Conservation (phyloP, 2,797 vertebrate species). For the Lagothrix lagotricha region DNA sequence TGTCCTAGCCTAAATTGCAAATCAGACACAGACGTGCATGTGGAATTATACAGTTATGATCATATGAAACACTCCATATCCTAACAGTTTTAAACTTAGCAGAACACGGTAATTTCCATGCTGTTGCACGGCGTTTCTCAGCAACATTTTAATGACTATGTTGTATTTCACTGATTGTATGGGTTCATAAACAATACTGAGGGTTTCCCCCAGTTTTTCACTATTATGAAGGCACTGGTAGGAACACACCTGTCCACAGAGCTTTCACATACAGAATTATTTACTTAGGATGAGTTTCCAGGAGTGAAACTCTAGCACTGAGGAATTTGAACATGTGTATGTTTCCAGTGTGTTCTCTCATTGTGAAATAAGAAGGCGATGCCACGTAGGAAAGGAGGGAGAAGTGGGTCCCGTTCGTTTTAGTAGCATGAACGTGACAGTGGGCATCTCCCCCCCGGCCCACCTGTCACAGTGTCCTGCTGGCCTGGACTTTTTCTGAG, state of each 20-base stretch:
- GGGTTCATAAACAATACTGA: not conserved
- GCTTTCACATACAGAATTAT: not conserved
- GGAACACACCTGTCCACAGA: not conserved
- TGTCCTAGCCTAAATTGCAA: not conserved
- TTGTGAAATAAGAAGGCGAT: rapidly evolving
- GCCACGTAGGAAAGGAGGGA: rapidly evolving
- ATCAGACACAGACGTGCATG: rapidly evolving
- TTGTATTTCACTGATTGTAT: rapidly evolving
- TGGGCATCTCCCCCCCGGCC: rapidly evolving
- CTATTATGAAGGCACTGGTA: not conserved
- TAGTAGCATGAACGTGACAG: rapidly evolving
- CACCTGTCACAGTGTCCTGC: not conserved
- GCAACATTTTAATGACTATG: too few relatives aligned
- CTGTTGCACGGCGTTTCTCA: rapidly evolving
- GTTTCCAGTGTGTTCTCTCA: not conserved
- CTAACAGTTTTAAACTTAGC: not conserved
- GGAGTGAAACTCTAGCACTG: not conserved
- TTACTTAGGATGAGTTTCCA: not conserved
- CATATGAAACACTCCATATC: rapidly evolving
- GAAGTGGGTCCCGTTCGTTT: rapidly evolving
- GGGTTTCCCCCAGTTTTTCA: rapidly evolving
- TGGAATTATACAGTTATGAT: rapidly evolving
- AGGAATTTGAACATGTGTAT: rapidly evolving
- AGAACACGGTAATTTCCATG: not conserved
- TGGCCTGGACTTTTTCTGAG: rapidly evolving